Percentiles rank a stretch among this genome's conserved stretches.
phyloP scores from a whole-genome alignment of 1,140 invertebrate genomes.

The Pseudomyrmex gracilis region DNA sequence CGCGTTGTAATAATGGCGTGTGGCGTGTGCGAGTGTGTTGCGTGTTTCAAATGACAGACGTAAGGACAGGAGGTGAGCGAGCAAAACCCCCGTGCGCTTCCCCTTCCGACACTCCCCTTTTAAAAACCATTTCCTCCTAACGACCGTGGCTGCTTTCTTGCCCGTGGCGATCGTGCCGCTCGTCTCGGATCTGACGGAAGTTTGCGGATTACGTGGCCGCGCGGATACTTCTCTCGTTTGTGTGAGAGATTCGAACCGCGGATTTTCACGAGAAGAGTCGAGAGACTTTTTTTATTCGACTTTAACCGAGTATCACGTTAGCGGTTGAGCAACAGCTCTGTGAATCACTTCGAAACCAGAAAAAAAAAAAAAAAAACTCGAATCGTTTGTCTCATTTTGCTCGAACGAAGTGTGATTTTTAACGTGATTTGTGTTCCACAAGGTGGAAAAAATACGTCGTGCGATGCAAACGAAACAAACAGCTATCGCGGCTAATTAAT shows the following conservation, averaged over 20 bases:
- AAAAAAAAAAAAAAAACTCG: too few species aligned
- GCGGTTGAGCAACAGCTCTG: neutral
- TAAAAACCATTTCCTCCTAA: constrained; percentile 76
- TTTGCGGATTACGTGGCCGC: constrained; percentile 34
- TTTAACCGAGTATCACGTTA: constrained; percentile 6
- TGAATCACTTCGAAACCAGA: neutral
- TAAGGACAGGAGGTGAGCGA: constrained; percentile 81
- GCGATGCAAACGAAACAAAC: too few species aligned
- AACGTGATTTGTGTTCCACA: too few species aligned
- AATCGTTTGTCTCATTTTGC: too few species aligned
- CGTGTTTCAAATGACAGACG: constrained; percentile 83
- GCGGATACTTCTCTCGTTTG: constrained; percentile 9
- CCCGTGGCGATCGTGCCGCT: constrained; percentile 19
- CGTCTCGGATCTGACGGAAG: constrained; percentile 36
- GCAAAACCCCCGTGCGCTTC: constrained; percentile 58
- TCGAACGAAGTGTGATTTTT: too few species aligned
- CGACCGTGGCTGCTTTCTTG: constrained; percentile 62
- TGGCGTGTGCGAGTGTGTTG: constrained; percentile 78
- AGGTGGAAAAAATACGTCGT: too few species aligned
- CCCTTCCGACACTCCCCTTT: constrained; percentile 70
- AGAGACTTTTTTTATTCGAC: neutral
- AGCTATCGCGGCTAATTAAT: constrained; percentile 28
- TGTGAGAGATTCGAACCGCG: neutral
- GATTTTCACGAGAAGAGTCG: neutral
- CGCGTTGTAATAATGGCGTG: constrained; percentile 76